phyloP scores from a whole-genome alignment of 2,113 vertebrate genomes.

The Elachura formosa region DNA sequence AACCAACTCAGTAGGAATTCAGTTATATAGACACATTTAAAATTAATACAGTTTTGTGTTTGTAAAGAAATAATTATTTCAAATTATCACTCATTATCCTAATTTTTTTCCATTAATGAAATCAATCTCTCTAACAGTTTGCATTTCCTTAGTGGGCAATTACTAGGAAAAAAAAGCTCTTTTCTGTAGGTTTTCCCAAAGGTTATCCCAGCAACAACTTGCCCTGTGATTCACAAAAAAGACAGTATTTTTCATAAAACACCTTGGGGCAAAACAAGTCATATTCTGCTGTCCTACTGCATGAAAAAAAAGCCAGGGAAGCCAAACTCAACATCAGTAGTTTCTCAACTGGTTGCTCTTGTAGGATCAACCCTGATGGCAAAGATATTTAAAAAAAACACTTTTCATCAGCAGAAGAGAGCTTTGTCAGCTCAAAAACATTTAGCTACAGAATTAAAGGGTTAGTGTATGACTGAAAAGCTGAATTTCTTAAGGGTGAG shows the following conservation, averaged over 20 bases:
- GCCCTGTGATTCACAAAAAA: not conserved
- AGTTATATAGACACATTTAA: conserved; percentile 66
- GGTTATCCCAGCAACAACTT: conserved; percentile 47
- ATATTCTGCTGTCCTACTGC: not conserved
- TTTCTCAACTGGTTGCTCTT: not conserved
- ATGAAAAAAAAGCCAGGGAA: not conserved
- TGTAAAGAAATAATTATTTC: conserved; percentile 76
- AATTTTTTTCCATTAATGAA: conserved; percentile 70
- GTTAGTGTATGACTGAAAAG: not conserved
- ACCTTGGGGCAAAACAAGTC: not conserved
- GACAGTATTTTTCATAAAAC: not conserved
- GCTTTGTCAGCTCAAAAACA: not conserved
- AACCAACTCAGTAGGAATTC: conserved; percentile 62
- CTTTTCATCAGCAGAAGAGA: not conserved
- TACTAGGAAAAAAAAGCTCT: conserved; percentile 20
- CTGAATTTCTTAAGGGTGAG: not conserved
- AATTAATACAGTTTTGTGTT: conserved; percentile 73
- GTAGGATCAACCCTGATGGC: not conserved
- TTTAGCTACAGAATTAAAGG: not conserved
- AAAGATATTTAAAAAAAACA: not conserved
- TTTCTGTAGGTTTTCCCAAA: conserved; percentile 50
- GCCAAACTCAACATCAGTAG: not conserved
- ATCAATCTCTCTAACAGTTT: conserved; percentile 63
- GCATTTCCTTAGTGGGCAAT: conserved; percentile 64
- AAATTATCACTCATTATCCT: conserved; percentile 74